Conservation (phyloP, 2,888 invertebrate species). For the Drosophila anomalipes region DNA sequence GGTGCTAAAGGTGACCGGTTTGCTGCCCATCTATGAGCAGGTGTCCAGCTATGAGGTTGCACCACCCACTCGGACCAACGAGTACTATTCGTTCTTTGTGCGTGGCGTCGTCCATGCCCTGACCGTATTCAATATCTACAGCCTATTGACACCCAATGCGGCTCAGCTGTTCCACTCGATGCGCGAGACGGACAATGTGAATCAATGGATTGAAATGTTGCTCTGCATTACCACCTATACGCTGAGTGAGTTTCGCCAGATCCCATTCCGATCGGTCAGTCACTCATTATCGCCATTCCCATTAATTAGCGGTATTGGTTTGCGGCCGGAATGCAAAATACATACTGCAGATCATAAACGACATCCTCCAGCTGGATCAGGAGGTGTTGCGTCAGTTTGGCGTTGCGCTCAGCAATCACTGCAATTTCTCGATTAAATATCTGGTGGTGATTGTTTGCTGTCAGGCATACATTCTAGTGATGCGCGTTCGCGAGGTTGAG, state of each 20-base stretch:
- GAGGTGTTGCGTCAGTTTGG: slow-evolving; percentile 76
- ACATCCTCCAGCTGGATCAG: slow-evolving; percentile 79
- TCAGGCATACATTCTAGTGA: slow-evolving; percentile 76
- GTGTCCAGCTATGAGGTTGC: slow-evolving; percentile 75
- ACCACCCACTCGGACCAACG: slow-evolving; percentile 71
- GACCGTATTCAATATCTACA: slow-evolving; percentile 80
- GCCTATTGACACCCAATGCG: slow-evolving; percentile 65
- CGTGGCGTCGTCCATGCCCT: slow-evolving; percentile 72
- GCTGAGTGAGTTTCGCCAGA: slow-evolving; percentile 39
- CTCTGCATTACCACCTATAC: slow-evolving; percentile 79
- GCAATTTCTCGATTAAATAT: slow-evolving; percentile 70
- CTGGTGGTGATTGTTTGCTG: slow-evolving; percentile 69
- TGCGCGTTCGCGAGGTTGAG: slow-evolving; percentile 60
- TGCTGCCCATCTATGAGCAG: slow-evolving; percentile 80
- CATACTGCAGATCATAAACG: slow-evolving; percentile 79
- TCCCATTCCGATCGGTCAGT: neutral
- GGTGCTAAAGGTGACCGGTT: slow-evolving; percentile 77
- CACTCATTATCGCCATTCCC: neutral
- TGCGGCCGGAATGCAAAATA: slow-evolving; percentile 75
- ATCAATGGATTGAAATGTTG: slow-evolving; percentile 82
- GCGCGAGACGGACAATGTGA: slow-evolving; percentile 81
- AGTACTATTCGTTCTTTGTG: slow-evolving; percentile 76
- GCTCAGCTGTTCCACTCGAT: slow-evolving; percentile 68
- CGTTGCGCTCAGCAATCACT: slow-evolving; percentile 65
- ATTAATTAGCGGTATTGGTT: slow-evolving; percentile 65